A percentile compares a stretch with the other conserved stretches of the same genome.
These are phyloP conservation scores for Coptodon rendalli DNA, from an alignment of 2,113 vertebrate species.

Conservation along the genomic window DNA sequence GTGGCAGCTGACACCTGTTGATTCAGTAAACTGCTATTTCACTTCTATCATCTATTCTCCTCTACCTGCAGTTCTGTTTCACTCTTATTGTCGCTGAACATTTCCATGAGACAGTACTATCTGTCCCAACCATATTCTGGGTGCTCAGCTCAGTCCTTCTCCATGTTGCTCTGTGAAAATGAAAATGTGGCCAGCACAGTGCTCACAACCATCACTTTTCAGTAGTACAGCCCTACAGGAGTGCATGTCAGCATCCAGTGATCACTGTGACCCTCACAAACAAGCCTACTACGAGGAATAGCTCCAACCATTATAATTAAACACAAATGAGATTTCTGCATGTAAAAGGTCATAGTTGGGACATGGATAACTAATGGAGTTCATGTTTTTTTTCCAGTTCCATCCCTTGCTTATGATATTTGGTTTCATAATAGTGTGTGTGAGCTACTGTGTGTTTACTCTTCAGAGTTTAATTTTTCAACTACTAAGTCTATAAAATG, in stretches of 20 bases:
- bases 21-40: neutral
- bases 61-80: neutral
- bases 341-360: neutral
- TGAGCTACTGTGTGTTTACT: neutral
- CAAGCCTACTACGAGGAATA: neutral
- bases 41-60: neutral
- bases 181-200: neutral
- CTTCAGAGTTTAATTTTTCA: neutral
- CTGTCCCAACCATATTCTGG: conserved; percentile 19
- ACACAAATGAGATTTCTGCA: neutral
- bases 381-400: neutral
- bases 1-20: conserved; percentile 6
- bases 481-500: neutral
- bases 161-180: neutral
- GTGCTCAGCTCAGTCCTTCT: neutral
- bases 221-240: neutral
- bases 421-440: neutral
- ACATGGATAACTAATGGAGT: neutral
- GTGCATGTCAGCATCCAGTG: neutral
- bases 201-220: neutral
- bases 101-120: neutral
- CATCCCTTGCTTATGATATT: neutral
- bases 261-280: neutral
- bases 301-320: neutral
- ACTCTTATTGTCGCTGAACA: neutral